Base-by-base conservation (phyloP, 1,140 invertebrate genomes). In the Orchestia grillus region DNA sequence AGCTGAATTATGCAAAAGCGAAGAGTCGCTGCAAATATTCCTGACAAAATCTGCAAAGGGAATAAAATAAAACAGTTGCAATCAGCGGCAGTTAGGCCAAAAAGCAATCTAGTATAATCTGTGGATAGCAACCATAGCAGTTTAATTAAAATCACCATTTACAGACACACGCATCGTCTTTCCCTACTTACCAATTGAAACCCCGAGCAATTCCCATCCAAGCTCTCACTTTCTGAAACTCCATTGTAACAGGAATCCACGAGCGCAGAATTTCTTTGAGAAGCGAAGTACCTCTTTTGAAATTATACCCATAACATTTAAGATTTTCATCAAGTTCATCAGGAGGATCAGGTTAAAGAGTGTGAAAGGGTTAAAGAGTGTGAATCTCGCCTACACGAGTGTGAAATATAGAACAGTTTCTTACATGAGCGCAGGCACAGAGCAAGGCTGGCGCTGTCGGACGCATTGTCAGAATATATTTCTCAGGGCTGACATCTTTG, bases 1-100 rank as follows among this genome's bases (percentile, higher is more conserved):
- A 47, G 92, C 92, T 94, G 44, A 94, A 94, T 94, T 94, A 94
- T 94, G 92, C 92, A 94, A 15, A n/a, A 40, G 11, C 1, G 36
- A 36, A 45, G 41, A 42, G 88, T 15, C 41, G 41, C 88, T 11
- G 3, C n/a, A 90, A 44, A 77, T 36, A 77, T 77, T 77, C 28
- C 62, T 19, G 28, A 8, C 62, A 77, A 77, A 36, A 77, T 77
- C 36, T 77, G 62, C 15, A 36, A 36, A 77, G 36, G 62, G 1
- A 28, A 77, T 1, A 3, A 28, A 77, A 53, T 8, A 53, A 77
- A 77, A 77, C 11, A 77, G 62, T 77, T 28, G 15, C 62, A 77
- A 77, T 36, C 62, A 15, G 28, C 11, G 62, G 28, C 11, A 77
- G 62, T 91, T 28, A 23, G 8, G 3, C 88, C 41, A 16, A 36